These are phyloP conservation scores for Dromococcyx pavoninus DNA, from an alignment of 2,797 vertebrate species.

Conservation along the genomic window DNA sequence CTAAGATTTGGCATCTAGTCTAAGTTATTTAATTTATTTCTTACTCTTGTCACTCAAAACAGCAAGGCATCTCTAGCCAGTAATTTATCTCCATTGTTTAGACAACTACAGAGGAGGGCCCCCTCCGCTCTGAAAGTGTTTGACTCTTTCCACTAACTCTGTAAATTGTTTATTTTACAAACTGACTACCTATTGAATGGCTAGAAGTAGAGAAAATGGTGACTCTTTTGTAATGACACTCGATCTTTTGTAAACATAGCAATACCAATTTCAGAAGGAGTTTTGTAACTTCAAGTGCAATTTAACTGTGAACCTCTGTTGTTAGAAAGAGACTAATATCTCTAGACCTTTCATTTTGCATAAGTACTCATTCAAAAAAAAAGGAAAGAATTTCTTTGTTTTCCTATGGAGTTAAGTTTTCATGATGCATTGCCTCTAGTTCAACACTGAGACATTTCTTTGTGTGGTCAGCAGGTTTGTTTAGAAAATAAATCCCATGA, in stretches of 20 bases:
- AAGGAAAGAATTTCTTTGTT: neutral
- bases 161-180: neutral
- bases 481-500: neutral
- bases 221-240: neutral
- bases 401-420: neutral
- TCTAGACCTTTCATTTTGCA: neutral
- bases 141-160: neutral
- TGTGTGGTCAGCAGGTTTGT: neutral
- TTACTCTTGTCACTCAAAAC: neutral
- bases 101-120: neutral
- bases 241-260: neutral
- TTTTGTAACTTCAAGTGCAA: neutral
- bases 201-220: neutral
- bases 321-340: neutral
- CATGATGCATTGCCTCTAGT: neutral
- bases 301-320: neutral
- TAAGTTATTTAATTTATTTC: neutral
- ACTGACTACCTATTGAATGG: neutral
- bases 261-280: neutral
- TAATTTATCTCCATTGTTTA: neutral
- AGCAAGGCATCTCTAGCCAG: neutral
- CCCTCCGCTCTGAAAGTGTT: neutral
- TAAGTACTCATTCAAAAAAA: neutral
- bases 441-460: neutral
- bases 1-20: neutral